Base-by-base conservation (phyloP, 2,797 vertebrate species). In the Hippocampus kuda region DNA sequence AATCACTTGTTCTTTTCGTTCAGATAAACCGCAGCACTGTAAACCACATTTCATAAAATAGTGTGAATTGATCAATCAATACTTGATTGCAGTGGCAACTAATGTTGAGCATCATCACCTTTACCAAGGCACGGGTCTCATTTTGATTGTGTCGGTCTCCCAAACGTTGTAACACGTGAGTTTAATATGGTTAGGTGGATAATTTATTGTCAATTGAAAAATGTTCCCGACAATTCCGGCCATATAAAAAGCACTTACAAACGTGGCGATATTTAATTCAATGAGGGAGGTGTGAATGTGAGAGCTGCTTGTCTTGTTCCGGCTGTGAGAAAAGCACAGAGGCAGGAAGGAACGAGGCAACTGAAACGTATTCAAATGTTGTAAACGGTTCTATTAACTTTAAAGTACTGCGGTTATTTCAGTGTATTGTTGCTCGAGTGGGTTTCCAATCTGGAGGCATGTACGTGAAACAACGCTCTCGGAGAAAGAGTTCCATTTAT, bases 311-410 rank as follows among this genome's bases (percentile, higher is more conserved):
- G 67, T 69, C 57, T 80, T 46, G 67, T 75, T 68, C 11, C 63
- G 68, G 59, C 41, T 24, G 11, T 71, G 64, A 79, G 53, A 68
- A 69, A 74, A 76, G 62, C 61, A 65, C 54, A 74, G 69, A 65
- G 71, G 68, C 60, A 60, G 48, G 18, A 56, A 44, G 13, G 68
- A 76, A 79, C 81, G 79, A 78, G 68, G 74, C 42, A 70, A 68
- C 75, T 70, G 75, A 73, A 81, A 83, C 72, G 71, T 80, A 81
- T 84, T 84, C 73, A 67, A 61, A 72, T 77, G 73, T 85, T 85
- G 83, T 80, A 87, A 90, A 90, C 85, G 86, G 84, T 85, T 87
- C 82, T 81, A 87, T 88, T 89, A 88, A 88, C 74, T 83, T 80
- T 80, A 81, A 87, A 86, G 79, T 80, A 80, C 74, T 54, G 79